Evolutionary conservation across 1,140 invertebrate species (phyloP).

Genomic region (Brachionus manjavacas): DNA sequence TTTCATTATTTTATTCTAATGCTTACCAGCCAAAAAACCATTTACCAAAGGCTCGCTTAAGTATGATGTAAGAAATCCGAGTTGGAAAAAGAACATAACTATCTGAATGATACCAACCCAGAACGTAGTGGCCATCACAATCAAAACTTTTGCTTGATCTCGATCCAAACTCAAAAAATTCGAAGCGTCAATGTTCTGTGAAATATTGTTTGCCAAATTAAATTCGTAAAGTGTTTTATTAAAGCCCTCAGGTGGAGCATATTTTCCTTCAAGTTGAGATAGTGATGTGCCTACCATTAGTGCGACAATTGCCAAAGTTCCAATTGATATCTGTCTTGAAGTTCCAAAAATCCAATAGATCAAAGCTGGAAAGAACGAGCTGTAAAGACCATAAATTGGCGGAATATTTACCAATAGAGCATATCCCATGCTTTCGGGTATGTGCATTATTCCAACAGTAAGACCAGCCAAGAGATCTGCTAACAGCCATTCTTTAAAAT

Average conservation of each 20-base stretch:
- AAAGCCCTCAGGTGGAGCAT: neutral
- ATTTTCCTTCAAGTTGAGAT: constrained; percentile 3
- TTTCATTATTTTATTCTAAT: constrained; percentile 45
- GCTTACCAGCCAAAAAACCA: constrained; percentile 54
- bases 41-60: constrained; percentile 59
- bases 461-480: constrained; percentile 57
- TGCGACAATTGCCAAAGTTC: constrained; percentile 83
- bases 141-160: neutral
- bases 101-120: constrained; percentile 48
- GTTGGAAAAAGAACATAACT: constrained; percentile 54
- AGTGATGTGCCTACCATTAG: constrained; percentile 64
- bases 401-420: constrained; percentile 77
- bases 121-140: constrained; percentile 18
- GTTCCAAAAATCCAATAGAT: constrained; percentile 85
- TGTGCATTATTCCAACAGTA: constrained; percentile 59
- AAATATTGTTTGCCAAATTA: neutral
- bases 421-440: constrained; percentile 71
- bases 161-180: neutral
- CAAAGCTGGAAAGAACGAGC: constrained; percentile 85
- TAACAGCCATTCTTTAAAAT: constrained; percentile 51
- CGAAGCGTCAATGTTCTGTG: neutral
- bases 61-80: constrained; percentile 59
- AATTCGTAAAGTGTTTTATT: neutral
- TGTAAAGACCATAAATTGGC: constrained; percentile 83
- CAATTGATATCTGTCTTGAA: constrained; percentile 83